A percentile compares a stretch with the other conserved stretches of the same genome.
These are phyloP conservation scores for Orthonevra nobilis DNA, from an alignment of 2,888 invertebrate genomes.

Conservation along the genomic window DNA sequence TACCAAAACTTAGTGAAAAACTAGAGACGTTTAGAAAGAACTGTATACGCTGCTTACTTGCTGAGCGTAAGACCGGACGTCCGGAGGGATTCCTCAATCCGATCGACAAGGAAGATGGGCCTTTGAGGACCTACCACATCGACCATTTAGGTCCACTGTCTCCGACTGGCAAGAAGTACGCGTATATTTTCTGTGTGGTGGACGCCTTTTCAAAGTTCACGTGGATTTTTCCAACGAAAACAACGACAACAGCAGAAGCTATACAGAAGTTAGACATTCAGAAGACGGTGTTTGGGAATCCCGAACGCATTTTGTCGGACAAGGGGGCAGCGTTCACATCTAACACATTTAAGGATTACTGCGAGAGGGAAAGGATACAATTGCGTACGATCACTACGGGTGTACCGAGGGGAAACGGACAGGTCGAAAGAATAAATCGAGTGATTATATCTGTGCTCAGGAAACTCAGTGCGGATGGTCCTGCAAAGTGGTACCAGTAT, in stretches of 20 bases:
- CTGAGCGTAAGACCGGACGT: neutral
- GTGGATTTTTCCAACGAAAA: conserved; percentile 1
- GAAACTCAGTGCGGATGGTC: neutral
- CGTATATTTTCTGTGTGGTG: neutral
- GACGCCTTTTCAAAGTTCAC: neutral
- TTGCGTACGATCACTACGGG: neutral
- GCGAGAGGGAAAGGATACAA: neutral
- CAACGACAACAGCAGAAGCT: conserved; percentile 6
- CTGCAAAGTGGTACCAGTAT: neutral
- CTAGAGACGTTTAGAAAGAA: neutral
- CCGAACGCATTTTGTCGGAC: neutral
- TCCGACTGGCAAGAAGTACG: neutral
- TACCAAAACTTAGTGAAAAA: conserved; percentile 4
- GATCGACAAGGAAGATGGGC: neutral
- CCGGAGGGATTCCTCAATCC: neutral
- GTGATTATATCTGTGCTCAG: neutral
- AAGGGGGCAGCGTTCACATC: conserved; percentile 3
- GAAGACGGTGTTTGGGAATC: conserved; percentile 3
- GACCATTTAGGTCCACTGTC: neutral
- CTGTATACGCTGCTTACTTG: conserved; percentile 10
- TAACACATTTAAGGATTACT: neutral
- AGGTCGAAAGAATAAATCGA: neutral
- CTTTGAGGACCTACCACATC: neutral
- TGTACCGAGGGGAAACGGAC: neutral
- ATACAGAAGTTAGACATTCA: neutral